These are phyloP conservation scores for Megaceryle torquata DNA, from an alignment of 2,113 vertebrate genomes.

Conservation along the genomic window DNA sequence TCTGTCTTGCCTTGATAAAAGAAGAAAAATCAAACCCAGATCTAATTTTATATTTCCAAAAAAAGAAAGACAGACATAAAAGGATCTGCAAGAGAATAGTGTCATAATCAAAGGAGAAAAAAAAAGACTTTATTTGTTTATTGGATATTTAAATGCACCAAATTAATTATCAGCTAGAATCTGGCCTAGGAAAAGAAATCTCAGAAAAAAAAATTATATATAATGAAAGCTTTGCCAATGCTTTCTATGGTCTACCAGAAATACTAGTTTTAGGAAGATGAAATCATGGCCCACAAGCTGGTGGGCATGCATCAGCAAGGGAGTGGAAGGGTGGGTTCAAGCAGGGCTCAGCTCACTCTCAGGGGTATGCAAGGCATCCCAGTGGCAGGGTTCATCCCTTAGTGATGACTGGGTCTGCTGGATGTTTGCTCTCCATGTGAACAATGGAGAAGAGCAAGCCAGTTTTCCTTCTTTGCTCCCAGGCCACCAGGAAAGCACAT, in stretches of 20 bases:
- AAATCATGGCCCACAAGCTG: neutral
- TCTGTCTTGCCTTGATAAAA: neutral
- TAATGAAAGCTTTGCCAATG: neutral
- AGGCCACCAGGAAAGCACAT: neutral
- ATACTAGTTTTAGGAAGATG: neutral
- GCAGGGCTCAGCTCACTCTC: neutral
- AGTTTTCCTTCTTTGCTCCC: neutral
- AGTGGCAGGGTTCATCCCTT: neutral
- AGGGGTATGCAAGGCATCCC: neutral
- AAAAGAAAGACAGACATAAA: neutral
- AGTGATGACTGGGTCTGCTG: neutral
- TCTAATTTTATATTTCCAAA: neutral
- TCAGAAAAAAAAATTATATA: neutral
- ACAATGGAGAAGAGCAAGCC: neutral
- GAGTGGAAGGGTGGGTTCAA: neutral
- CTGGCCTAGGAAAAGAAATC: neutral
- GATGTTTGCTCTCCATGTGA: neutral
- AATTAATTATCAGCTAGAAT: neutral
- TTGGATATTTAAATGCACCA: neutral
- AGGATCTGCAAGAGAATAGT: neutral
- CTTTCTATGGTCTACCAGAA: neutral
- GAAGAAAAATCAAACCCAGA: neutral
- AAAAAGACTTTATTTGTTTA: neutral
- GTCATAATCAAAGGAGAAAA: neutral
- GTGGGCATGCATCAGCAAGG: neutral